Evolutionary conservation across 2,797 vertebrate genomes (phyloP).

Genomic region (Anabacerthia variegaticeps): DNA sequence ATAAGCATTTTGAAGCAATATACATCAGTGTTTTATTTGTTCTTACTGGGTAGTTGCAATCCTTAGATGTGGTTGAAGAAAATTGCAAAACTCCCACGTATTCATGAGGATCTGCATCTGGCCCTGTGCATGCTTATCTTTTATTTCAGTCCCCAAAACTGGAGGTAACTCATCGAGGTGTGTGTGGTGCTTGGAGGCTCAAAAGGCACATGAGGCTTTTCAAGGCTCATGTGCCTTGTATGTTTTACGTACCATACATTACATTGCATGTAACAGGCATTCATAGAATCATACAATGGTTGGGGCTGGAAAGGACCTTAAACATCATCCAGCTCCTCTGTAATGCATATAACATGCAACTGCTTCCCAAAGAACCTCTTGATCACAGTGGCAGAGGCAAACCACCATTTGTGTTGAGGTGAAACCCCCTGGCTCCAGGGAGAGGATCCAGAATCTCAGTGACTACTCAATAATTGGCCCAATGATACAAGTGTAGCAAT

Average conservation of each 20-base stretch:
- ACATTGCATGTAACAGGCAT: neutral
- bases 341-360: neutral
- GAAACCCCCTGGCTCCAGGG: neutral
- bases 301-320: neutral
- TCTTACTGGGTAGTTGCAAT: too few species aligned
- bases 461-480: neutral
- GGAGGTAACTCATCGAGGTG: neutral
- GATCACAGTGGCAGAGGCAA: neutral
- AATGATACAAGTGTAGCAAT: constrained; percentile 46
- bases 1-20: neutral
- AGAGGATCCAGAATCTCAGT: neutral
- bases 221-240: neutral
- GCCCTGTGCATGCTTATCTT: neutral
- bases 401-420: neutral
- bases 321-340: neutral
- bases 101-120: neutral
- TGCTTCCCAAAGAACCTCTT: neutral
- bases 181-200: neutral
- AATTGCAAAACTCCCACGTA: neutral
- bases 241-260: accelerated
- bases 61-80: too few species aligned
- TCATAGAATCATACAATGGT: neutral
- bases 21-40: neutral
- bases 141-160: neutral
- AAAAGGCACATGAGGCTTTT: neutral